phyloP scores from a whole-genome alignment of 30 jellyfish, hydroid and myxozoan species.

The Cassiopea xamachana region DNA sequence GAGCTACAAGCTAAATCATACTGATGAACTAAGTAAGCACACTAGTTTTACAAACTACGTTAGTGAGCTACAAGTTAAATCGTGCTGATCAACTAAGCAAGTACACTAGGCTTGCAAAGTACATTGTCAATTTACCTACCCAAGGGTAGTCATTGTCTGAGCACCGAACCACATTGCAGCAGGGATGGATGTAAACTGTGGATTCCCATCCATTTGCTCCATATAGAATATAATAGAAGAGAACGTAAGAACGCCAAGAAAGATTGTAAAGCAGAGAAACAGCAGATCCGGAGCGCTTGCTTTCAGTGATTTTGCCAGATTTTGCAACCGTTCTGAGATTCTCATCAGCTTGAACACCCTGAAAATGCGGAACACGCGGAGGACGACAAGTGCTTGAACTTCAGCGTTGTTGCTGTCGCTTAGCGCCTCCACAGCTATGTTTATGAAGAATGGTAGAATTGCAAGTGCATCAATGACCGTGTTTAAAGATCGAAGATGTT shows the following conservation, averaged over 20 bases:
- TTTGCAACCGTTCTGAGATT: constrained; percentile 73
- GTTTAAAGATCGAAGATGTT: constrained; percentile 67
- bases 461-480: constrained; percentile 76
- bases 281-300: constrained; percentile 86
- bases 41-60: no score
- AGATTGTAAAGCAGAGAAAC: constrained; percentile 67
- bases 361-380: constrained; percentile 81
- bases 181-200: constrained; percentile 67
- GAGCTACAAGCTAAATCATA: no score
- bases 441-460: constrained; percentile 75
- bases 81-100: no score
- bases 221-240: constrained; percentile 67
- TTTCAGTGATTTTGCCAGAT: constrained; percentile 72
- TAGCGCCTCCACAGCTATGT: constrained; percentile 52
- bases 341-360: constrained; percentile 84
- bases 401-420: constrained; percentile 58
- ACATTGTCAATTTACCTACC: constrained; percentile 52
- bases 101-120: background rate
- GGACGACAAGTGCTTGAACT: constrained; percentile 71
- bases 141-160: constrained; percentile 87
- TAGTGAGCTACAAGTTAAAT: no score
- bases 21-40: no score
- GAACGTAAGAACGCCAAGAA: constrained; percentile 75
- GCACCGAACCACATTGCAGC: constrained; percentile 91
- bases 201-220: constrained; percentile 63